Conservation (phyloP, 2,113 vertebrate genomes). For the Vidua macroura region DNA sequence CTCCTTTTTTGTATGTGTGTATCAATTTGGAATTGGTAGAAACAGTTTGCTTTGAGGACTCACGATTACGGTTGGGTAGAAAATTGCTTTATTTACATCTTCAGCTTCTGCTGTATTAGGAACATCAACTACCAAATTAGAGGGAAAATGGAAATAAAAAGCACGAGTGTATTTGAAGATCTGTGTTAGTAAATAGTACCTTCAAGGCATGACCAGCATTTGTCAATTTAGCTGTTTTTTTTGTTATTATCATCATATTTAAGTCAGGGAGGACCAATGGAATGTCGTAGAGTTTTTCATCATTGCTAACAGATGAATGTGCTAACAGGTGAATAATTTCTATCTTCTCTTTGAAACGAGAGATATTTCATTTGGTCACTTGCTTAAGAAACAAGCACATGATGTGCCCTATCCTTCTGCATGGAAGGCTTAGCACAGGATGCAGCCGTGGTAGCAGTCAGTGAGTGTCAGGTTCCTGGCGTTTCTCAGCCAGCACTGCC, state of each 20-base stretch:
- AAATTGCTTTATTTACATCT: background rate
- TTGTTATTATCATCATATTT: background rate
- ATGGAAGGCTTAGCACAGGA: background rate
- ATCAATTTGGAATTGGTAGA: background rate
- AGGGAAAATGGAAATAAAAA: background rate
- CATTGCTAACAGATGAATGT: background rate
- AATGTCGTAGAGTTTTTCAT: background rate
- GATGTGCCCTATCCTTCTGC: background rate
- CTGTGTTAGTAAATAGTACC: background rate
- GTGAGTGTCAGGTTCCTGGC: background rate
- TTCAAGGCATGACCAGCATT: background rate
- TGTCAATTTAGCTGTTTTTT: background rate
- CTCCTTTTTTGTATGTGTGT: background rate
- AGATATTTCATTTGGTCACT: background rate
- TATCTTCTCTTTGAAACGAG: background rate
- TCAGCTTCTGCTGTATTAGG: background rate
- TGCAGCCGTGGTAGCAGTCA: background rate
- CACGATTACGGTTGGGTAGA: background rate
- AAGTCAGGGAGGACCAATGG: background rate
- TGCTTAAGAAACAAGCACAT: background rate
- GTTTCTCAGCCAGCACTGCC: background rate
- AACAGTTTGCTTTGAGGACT: background rate
- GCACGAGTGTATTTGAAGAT: background rate
- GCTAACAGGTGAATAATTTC: background rate
- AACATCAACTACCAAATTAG: background rate